A percentile compares a stretch with the other conserved stretches of the same genome.
phyloP scores from a whole-genome alignment of 2,113 vertebrate genomes.

The Motacilla tschutschensis region DNA sequence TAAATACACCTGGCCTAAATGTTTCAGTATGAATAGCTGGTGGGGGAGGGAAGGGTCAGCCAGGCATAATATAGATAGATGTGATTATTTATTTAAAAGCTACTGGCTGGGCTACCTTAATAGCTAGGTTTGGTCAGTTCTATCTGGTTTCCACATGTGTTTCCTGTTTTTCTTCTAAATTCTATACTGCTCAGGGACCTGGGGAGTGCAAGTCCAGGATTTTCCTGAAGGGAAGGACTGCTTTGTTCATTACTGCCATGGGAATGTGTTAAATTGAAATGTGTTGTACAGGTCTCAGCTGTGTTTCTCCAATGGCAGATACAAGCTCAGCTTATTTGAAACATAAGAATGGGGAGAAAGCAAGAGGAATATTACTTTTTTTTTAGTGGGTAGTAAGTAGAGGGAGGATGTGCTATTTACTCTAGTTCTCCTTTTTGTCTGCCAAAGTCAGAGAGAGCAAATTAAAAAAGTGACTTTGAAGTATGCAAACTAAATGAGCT shows the following conservation, averaged over 20 bases:
- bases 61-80: conserved; percentile 30
- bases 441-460: conserved; percentile 9
- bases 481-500: background rate
- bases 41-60: background rate
- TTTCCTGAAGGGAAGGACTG: conserved; percentile 82
- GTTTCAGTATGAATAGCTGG: background rate
- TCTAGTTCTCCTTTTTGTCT: background rate
- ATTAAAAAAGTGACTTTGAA: conserved; percentile 20
- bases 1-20: background rate
- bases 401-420: background rate
- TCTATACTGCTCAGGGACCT: conserved; percentile 60
- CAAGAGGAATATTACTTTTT: background rate
- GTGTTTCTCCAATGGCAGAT: conserved; percentile 38
- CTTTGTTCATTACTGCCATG: conserved; percentile 82
- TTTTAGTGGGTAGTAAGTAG: background rate
- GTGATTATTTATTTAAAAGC: conserved; percentile 41
- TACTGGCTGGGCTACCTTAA: conserved; percentile 48
- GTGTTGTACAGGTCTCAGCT: conserved; percentile 32
- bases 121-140: conserved; percentile 55
- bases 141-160: conserved; percentile 83
- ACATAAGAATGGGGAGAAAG: background rate
- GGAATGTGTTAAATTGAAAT: conserved; percentile 81
- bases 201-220: conserved; percentile 69
- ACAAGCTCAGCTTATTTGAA: conserved; percentile 37
- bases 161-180: conserved; percentile 89